These are phyloP conservation scores for Atopsyche davidsoni DNA, from an alignment of 1,140 invertebrate genomes.

Conservation along the genomic window DNA sequence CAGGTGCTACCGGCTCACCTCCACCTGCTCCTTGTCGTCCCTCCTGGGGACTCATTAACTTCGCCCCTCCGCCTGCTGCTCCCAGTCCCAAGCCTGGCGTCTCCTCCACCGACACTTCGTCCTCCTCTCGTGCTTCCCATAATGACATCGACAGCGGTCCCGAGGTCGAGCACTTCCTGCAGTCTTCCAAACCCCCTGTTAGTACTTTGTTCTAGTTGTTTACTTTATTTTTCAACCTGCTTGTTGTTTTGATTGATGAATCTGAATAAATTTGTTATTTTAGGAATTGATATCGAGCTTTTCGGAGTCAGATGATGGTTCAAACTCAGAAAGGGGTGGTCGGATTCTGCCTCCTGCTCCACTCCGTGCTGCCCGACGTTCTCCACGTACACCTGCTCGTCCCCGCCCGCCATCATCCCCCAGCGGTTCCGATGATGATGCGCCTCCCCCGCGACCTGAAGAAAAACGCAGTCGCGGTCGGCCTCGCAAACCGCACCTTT, in stretches of 20 bases:
- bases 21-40: slow-evolving; percentile 30
- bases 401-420: slow-evolving; percentile 23
- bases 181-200: slow-evolving; percentile 1
- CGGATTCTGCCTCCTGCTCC: background rate
- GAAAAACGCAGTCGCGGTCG: slow-evolving; percentile 18
- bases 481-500: slow-evolving; percentile 14
- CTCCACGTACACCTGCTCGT: slow-evolving; percentile 14
- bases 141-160: no score
- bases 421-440: slow-evolving; percentile 25
- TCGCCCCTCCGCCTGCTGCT: slow-evolving; percentile 34
- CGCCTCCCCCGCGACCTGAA: slow-evolving; percentile 13
- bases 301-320: no score
- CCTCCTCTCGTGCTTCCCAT: no score
- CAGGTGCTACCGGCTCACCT: slow-evolving; percentile 31
- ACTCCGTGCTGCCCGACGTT: slow-evolving; percentile 5
- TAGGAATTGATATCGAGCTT: no score
- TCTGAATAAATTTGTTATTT: no score
- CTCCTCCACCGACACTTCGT: background rate
- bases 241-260: no score
- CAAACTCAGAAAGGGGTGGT: slow-evolving; percentile 8
- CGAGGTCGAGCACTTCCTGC: slow-evolving; percentile 4
- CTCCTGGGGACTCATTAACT: slow-evolving; percentile 43
- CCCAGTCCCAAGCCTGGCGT: background rate
- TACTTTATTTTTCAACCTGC: no score
- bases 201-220: no score